Conservation (phyloP, 2,888 invertebrate species). For the Dugesia japonica region DNA sequence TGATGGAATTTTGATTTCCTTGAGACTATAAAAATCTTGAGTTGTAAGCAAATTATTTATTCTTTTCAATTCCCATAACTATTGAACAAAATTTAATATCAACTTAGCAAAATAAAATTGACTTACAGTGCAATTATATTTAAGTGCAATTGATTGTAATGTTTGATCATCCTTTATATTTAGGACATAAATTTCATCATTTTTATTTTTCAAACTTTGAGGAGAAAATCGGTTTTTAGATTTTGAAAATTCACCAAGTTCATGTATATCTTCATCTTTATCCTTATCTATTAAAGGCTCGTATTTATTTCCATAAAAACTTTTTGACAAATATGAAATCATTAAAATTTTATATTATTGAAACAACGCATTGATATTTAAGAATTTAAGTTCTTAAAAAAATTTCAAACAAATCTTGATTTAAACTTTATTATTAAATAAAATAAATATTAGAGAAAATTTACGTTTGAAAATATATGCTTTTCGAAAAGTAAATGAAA, state of each 20-base stretch:
- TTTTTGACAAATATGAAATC: background rate
- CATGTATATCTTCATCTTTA: background rate
- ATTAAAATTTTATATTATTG: background rate
- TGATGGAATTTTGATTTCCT: background rate
- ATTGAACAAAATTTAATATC: no score
- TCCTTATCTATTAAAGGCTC: background rate
- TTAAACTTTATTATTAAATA: no score
- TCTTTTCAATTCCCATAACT: background rate
- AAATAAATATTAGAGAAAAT: no score
- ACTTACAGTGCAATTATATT: background rate
- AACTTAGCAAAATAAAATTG: background rate
- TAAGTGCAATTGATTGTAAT: background rate
- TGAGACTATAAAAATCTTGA: conserved; percentile 1
- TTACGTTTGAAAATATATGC: no score
- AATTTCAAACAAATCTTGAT: no score
- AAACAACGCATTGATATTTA: no score
- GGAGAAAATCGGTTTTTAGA: background rate
- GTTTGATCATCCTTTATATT: background rate
- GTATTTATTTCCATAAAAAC: background rate
- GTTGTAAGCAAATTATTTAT: background rate
- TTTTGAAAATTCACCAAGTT: background rate
- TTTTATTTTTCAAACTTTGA: background rate
- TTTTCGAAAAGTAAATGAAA: no score
- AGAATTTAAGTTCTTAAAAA: no score
- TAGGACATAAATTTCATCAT: background rate